Percentiles rank a stretch among this genome's conserved stretches.
These are phyloP conservation scores for Polypedilum vanderplanki DNA, from an alignment of 1,140 invertebrate genomes.

Conservation along the genomic window DNA sequence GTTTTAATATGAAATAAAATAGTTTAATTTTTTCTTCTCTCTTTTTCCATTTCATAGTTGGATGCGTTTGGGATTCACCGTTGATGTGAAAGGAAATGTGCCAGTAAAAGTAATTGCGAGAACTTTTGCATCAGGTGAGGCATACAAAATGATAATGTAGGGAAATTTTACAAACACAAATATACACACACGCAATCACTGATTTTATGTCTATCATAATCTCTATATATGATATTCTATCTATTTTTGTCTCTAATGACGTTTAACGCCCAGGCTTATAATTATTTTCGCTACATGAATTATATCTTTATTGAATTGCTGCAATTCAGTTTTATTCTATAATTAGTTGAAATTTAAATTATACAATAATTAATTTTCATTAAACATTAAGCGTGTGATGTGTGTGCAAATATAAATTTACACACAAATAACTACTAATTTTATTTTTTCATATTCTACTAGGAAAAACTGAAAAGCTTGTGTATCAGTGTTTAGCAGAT, in stretches of 20 bases:
- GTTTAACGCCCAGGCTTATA: background rate
- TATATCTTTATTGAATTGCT: background rate
- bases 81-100: constrained; percentile 91
- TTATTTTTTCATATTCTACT: background rate
- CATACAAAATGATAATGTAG: background rate
- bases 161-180: too few relatives aligned
- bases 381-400: background rate
- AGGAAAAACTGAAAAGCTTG: constrained; percentile 93
- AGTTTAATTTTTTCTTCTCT: background rate
- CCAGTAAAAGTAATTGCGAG: constrained; percentile 93
- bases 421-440: background rate
- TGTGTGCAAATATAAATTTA: background rate
- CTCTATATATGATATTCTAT: background rate
- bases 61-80: constrained; percentile 91
- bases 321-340: background rate
- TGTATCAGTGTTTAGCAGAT: constrained; percentile 94
- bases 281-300: background rate
- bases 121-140: constrained; percentile 85
- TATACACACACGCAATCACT: too few relatives aligned
- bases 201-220: background rate
- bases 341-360: background rate
- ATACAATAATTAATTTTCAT: background rate
- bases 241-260: constrained; percentile 19
- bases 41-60: constrained; percentile 61
- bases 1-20: background rate